These are phyloP conservation scores for Nephotettix cincticeps DNA, from an alignment of 1,140 invertebrate species.

Conservation along the genomic window DNA sequence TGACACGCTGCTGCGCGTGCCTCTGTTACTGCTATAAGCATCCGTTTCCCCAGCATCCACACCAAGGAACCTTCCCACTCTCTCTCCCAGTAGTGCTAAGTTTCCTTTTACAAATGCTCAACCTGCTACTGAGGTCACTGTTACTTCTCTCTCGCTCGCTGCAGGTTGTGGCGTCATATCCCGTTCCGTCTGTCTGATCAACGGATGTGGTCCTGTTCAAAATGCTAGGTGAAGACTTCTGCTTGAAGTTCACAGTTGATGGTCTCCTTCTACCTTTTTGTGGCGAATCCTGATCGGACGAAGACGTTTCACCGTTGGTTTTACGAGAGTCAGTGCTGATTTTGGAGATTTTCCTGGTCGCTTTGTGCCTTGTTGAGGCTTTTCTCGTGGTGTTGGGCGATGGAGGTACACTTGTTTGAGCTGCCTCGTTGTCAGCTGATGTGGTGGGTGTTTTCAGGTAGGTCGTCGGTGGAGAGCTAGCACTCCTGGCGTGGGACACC, in stretches of 20 bases:
- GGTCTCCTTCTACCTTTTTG: constrained; percentile 36
- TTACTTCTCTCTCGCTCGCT: constrained; percentile 38
- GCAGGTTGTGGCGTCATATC: constrained; percentile 25
- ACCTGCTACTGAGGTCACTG: constrained; percentile 41
- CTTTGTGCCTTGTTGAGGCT: constrained; percentile 6
- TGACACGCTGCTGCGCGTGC: too few species aligned
- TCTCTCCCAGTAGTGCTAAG: constrained; percentile 40
- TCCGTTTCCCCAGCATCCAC: constrained; percentile 55
- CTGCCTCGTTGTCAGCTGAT: neutral
- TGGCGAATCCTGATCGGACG: constrained; percentile 41
- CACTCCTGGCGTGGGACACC: neutral
- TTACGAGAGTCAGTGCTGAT: neutral
- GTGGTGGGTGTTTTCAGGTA: neutral
- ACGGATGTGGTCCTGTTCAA: constrained; percentile 20
- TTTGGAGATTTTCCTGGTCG: constrained; percentile 24
- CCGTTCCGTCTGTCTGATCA: neutral
- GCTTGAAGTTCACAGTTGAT: constrained; percentile 35
- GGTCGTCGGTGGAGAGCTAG: constrained; percentile 22
- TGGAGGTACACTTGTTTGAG: constrained; percentile 12
- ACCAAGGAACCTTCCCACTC: constrained; percentile 50
- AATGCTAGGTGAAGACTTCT: neutral
- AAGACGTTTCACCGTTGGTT: constrained; percentile 34
- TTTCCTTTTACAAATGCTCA: constrained; percentile 39
- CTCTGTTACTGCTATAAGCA: constrained; percentile 43
- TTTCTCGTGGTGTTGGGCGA: constrained; percentile 24